A percentile compares a stretch with the other conserved stretches of the same genome.
phyloP scores from a whole-genome alignment of 2,888 invertebrate species.

The Gastracanthus pulcherrimus region DNA sequence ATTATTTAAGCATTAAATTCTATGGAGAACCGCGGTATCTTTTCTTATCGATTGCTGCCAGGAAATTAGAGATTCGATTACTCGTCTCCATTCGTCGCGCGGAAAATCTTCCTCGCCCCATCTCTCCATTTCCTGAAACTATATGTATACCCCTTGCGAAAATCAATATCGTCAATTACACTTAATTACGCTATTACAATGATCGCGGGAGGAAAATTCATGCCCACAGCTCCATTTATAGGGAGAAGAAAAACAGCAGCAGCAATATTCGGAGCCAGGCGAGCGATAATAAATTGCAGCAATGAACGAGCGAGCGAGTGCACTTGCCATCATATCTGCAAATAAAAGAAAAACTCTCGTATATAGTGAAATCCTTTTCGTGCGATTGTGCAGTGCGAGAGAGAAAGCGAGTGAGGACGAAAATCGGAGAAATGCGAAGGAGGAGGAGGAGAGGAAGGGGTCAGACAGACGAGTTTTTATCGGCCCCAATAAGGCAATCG shows the following conservation, averaged over 20 bases:
- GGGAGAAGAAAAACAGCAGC: conserved; percentile 2
- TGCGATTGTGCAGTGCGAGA: background rate
- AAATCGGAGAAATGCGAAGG: background rate
- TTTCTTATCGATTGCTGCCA: background rate
- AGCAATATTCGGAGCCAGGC: conserved; percentile 18
- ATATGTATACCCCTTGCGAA: background rate
- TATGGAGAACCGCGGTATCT: background rate
- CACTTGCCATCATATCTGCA: conserved; percentile 27
- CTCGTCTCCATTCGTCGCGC: background rate
- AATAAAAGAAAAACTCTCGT: conserved; percentile 43
- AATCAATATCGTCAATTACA: conserved; percentile 21
- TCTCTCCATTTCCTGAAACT: background rate
- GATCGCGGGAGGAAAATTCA: background rate
- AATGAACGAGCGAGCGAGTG: no score
- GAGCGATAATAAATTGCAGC: conserved; percentile 43
- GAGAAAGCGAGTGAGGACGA: background rate
- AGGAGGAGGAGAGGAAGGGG: background rate
- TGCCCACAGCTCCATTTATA: background rate
- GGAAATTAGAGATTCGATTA: conserved; percentile 21
- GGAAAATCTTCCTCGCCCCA: no score
- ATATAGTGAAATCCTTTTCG: conserved; percentile 54
- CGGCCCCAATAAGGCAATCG: conserved; percentile 53
- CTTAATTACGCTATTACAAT: conserved; percentile 17
- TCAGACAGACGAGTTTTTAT: conserved; percentile 46
- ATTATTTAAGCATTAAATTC: background rate